Conservation (phyloP, 1,140 invertebrate genomes). For the Sycophila sp. region DNA sequence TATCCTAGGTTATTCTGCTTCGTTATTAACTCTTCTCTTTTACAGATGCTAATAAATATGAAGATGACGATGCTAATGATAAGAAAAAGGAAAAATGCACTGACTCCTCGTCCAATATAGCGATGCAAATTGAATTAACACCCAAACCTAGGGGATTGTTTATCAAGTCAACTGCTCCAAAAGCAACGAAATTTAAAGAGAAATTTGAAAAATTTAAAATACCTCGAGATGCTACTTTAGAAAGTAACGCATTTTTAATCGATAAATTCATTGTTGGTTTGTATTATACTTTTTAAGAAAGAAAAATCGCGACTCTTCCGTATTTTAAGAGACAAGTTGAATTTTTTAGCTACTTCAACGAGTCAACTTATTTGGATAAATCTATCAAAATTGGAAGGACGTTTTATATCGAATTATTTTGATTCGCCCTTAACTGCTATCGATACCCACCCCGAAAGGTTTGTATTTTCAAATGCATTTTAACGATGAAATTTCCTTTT, state of each 20-base stretch:
- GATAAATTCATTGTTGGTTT: conserved; percentile 45
- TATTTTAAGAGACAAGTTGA: background rate
- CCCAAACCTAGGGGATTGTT: too few species aligned
- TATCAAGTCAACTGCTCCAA: too few species aligned
- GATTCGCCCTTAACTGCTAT: conserved; percentile 39
- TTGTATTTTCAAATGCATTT: background rate
- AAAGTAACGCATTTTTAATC: conserved; percentile 14
- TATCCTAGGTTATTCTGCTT: too few species aligned
- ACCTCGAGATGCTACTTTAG: conserved; percentile 31
- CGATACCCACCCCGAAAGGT: conserved; percentile 46
- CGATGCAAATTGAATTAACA: too few species aligned
- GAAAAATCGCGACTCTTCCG: background rate
- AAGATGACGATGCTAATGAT: too few species aligned
- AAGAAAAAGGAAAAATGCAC: too few species aligned
- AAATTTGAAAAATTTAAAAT: background rate
- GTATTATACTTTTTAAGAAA: background rate
- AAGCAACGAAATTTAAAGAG: background rate
- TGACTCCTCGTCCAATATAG: too few species aligned
- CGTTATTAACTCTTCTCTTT: too few species aligned
- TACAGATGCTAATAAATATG: too few species aligned
- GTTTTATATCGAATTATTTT: conserved; percentile 32
- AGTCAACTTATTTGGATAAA: conserved; percentile 45
- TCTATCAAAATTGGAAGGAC: conserved; percentile 41
- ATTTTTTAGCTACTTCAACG: conserved; percentile 35
- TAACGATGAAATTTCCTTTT: background rate